Base-by-base conservation (phyloP, 2,888 invertebrate genomes). In the Campoletis raptor region DNA sequence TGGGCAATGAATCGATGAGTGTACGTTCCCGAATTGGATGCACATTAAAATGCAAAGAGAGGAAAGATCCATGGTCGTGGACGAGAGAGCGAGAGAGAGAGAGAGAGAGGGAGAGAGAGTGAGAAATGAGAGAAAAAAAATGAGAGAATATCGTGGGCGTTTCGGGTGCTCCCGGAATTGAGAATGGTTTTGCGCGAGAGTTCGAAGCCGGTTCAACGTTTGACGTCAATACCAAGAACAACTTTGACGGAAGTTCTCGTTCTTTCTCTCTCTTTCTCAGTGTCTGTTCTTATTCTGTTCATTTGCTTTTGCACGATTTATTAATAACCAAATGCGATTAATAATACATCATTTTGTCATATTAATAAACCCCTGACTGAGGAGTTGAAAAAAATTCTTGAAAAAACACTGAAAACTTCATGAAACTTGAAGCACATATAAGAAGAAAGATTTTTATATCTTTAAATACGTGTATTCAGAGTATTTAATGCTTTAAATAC, bases 171-270 rank as follows among this genome's bases (percentile, higher is more conserved):
- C 82, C 77, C 81, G 78, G 81, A 81, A 85, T 82, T 67, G 40
- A 69, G 67, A 40, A 74, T 36, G 61, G 61, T 61, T 61, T 61
- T 45, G 61, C 76, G 64, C 52, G 64, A 80, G 30, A 45, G 42
- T 57, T 45, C 66, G 40, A n/a, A 37, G 76, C 42, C 66, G 81
- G 81, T 78, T 85, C 81, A 81, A 85, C 81, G 72, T 79, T 85
- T 85, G 85, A 85, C 85, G 85, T 85, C 85, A 85, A 82, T 85
- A 76, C 82, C 52, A 30, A 54, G 81, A 82, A 85, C 45, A 85
- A 73, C 81, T 85, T 74, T 37, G 30, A 72, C 72, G 73, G 67
- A 82, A 74, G 61, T 45, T 66, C 21, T 37, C 36, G 3, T 10
- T 21, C 24, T 57, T 30, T 57, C 12, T 57, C 10, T 30, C 10